phyloP scores from a whole-genome alignment of 2,797 vertebrate species.

The Hippoglossus hippoglossus region DNA sequence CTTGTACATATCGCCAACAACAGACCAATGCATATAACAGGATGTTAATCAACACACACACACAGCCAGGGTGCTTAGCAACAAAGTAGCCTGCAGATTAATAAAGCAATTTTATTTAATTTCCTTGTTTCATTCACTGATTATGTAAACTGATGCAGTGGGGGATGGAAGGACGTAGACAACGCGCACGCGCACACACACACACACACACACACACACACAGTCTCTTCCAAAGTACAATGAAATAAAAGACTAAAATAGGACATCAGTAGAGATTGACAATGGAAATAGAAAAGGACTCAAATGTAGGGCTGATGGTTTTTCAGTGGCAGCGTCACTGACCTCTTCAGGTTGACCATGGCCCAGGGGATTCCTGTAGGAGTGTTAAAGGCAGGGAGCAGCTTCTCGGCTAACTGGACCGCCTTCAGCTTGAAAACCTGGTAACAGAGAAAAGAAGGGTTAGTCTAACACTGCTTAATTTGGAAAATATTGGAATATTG shows the following conservation, averaged over 20 bases:
- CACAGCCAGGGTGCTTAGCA: background rate
- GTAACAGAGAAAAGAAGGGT: conserved; percentile 26
- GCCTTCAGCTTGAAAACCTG: conserved; percentile 98
- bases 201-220: background rate
- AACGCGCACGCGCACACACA: too few relatives aligned
- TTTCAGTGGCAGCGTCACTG: conserved; percentile 36
- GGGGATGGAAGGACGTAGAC: background rate
- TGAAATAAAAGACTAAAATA: background rate
- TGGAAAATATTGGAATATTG: background rate
- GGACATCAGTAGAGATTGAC: background rate
- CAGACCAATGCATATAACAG: background rate
- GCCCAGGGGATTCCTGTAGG: conserved; percentile 99
- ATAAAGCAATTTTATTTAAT: conserved; percentile 46
- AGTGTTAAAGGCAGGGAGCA: conserved; percentile 98
- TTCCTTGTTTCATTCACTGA: conserved; percentile 28
- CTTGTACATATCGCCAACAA: conserved; percentile 4
- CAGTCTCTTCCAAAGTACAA: background rate
- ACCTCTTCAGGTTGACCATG: conserved; percentile 99
- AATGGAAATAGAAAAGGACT: background rate
- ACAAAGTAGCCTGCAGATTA: conserved; percentile 31
- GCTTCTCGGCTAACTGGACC: conserved; percentile 95
- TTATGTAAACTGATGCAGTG: conserved; percentile 30
- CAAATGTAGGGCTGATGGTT: background rate
- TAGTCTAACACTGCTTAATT: background rate
- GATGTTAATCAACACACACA: conserved; percentile 4